phyloP scores from a whole-genome alignment of 2,113 vertebrate genomes.

The Nothobranchius furzeri region DNA sequence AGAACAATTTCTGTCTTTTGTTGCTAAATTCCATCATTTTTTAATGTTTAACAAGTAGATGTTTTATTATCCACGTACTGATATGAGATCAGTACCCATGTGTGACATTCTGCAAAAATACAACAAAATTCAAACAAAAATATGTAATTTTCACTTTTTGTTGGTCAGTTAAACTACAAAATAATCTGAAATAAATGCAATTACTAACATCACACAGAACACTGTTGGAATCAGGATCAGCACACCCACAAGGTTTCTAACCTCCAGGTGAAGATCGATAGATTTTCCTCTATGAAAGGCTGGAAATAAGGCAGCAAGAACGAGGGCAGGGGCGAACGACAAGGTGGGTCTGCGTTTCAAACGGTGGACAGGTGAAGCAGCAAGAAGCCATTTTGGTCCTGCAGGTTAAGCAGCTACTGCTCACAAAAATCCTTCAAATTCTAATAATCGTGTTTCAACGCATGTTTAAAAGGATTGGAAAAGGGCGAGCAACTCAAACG shows the following conservation, averaged over 20 bases:
- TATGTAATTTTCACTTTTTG: background rate
- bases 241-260: conserved; percentile 37
- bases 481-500: conserved; percentile 32
- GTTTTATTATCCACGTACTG: background rate
- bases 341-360: conserved; percentile 38
- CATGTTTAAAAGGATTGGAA: conserved; percentile 31
- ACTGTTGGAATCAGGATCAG: conserved; percentile 40
- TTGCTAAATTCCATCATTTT: too few relatives aligned
- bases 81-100: background rate
- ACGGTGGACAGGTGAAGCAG: conserved; percentile 57
- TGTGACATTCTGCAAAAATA: background rate
- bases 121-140: background rate
- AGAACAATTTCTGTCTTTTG: too few relatives aligned
- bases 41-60: background rate
- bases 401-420: conserved; percentile 52
- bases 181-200: background rate
- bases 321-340: conserved; percentile 62
- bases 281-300: conserved; percentile 56
- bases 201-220: conserved; percentile 1
- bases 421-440: conserved; percentile 50
- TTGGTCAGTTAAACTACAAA: background rate
- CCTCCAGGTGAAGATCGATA: conserved; percentile 27
- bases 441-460: conserved; percentile 15
- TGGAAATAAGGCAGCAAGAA: conserved; percentile 74
- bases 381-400: conserved; percentile 68